Evolutionary conservation across 2,888 invertebrate genomes (phyloP).

Genomic region (Pristionchus japonicus): DNA sequence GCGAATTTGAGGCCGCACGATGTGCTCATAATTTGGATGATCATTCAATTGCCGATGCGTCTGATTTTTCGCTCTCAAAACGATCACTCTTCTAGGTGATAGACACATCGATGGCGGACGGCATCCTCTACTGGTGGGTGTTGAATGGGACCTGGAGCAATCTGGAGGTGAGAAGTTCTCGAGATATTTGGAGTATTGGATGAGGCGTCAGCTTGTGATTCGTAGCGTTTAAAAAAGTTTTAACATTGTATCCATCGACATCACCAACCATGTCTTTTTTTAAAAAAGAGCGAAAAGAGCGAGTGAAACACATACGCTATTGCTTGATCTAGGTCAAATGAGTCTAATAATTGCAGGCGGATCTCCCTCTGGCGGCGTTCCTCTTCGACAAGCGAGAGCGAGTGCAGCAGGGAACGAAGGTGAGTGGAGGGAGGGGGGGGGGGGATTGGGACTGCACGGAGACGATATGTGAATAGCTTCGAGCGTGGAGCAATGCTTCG

Average conservation of each 20-base stretch:
- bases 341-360: neutral
- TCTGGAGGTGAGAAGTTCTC: neutral
- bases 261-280: too few relatives aligned
- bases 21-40: neutral
- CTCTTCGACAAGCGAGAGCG: neutral
- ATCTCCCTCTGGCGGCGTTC: constrained; percentile 12
- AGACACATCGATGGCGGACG: neutral
- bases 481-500: too few relatives aligned
- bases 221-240: too few relatives aligned
- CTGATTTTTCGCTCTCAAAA: too few relatives aligned
- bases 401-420: neutral
- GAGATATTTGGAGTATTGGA: neutral
- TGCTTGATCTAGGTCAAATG: too few relatives aligned
- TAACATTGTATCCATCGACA: too few relatives aligned
- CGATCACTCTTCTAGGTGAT: neutral
- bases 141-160: neutral
- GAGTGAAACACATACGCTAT: too few relatives aligned
- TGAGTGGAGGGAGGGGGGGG: neutral
- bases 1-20: neutral
- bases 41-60: too few relatives aligned
- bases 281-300: too few relatives aligned
- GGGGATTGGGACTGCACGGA: too few relatives aligned
- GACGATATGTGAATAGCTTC: too few relatives aligned
- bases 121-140: constrained; percentile 33
- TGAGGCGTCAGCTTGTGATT: too few relatives aligned